Evolutionary conservation across 2,797 vertebrate genomes (phyloP).

Genomic region (Scolopax bukidnonensis): DNA sequence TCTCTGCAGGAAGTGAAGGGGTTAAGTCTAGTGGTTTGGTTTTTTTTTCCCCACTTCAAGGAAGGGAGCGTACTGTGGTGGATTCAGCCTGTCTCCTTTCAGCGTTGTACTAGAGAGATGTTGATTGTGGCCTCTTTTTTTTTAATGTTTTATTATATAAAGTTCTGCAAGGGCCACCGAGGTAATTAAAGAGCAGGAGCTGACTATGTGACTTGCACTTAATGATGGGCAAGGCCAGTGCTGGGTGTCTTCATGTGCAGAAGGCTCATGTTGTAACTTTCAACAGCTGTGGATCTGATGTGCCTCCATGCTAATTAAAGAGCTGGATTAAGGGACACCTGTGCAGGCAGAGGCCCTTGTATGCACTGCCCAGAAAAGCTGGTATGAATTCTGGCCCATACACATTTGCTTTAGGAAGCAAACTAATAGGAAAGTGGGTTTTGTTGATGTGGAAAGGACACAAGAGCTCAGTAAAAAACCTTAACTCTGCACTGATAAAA

Average conservation of each 20-base stretch:
- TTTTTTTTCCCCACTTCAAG: not conserved
- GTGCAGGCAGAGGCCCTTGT: not conserved
- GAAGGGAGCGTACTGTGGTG: not conserved
- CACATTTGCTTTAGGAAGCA: not conserved
- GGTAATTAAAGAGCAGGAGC: not conserved
- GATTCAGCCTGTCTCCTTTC: not conserved
- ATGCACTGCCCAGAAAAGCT: not conserved
- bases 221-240: not conserved
- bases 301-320: not conserved
- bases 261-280: not conserved
- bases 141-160: not conserved
- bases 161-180: not conserved
- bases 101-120: not conserved
- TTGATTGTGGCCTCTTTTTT: not conserved
- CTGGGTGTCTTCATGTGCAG: not conserved
- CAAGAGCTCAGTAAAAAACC: not conserved
- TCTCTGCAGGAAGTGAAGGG: not conserved
- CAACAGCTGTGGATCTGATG: not conserved
- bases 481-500: not conserved
- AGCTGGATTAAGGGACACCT: constrained; percentile 29
- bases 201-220: not conserved
- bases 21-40: not conserved
- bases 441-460: not conserved
- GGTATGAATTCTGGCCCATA: not conserved
- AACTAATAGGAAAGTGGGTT: not conserved